Evolutionary conservation across 2,888 invertebrate species (phyloP), one percentile per base, ranked within the genome.

Genomic region (Pteria penguin): DNA sequence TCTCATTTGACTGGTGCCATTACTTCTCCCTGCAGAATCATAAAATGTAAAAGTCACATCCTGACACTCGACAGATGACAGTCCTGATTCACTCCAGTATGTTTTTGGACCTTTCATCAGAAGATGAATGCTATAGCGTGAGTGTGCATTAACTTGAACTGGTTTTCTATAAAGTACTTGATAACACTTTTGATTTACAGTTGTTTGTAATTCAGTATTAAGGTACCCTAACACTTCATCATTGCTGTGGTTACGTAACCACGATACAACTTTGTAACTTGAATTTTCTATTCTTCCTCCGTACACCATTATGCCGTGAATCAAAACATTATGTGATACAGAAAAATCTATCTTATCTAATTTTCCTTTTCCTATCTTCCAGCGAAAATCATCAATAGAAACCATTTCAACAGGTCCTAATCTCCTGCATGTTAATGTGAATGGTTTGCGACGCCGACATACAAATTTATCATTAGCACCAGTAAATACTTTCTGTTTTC

Each of bases 41-140:
- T 52, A 27, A 55, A 67, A 67, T 5, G 14, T 67, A 36, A 67
- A 67, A 18, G 54, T 52, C 52, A 67, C 24, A 29, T 55, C 67
- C 24, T 67, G 67, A n/a, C 29, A 31, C 18, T 45, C 32, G 8
- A 67, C 67, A n/a, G 3, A 26, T 1, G 67, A 22, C 3, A 22
- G 18, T n/a, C 67, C 67, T 29, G 32, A 32, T 27, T 67, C 67
- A 31, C 67, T 67, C 67, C 67, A 67, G 55, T 67, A 67, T 4
- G 67, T 67, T 29, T 67, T 67, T 1, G 54, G 36, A n/a, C 67
- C 67, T 14, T 67, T 67, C 67, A 67, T 67, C n/a, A 36, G 67
- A 24, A 67, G 11, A 36, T 67, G 67, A 24, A 67, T 55, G 54
- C 67, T 36, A 29, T 67, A 67, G n/a, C 55, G 32, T 29, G 29